Conservation (phyloP, 2,888 invertebrate genomes). For the Lymantria monacha region DNA sequence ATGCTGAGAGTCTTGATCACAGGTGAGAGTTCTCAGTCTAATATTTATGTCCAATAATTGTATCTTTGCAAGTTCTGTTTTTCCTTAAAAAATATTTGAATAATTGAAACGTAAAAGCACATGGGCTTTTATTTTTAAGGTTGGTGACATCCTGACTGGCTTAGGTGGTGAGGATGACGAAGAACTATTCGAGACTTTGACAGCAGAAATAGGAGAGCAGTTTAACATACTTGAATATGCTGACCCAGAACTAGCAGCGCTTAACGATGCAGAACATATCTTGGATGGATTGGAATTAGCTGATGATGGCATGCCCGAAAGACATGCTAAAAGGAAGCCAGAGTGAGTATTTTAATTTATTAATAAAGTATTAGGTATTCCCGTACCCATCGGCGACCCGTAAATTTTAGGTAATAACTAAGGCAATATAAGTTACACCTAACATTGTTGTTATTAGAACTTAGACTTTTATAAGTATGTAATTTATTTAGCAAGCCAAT, state of each 20-base stretch:
- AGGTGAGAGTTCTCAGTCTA: too few relatives aligned
- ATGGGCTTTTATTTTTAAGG: conserved; percentile 46
- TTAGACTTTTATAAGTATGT: too few relatives aligned
- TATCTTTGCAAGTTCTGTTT: too few relatives aligned
- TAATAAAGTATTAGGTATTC: not conserved
- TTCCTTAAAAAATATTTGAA: too few relatives aligned
- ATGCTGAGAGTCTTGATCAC: too few relatives aligned
- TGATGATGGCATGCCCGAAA: conserved; percentile 87
- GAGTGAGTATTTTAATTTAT: not conserved
- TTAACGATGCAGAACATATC: conserved; percentile 91
- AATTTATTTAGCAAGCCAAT: too few relatives aligned
- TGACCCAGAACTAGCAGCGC: conserved; percentile 94
- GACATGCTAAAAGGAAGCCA: conserved; percentile 73
- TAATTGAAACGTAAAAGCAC: too few relatives aligned
- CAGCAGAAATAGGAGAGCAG: conserved; percentile 95
- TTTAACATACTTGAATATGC: conserved; percentile 98
- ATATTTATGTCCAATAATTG: too few relatives aligned
- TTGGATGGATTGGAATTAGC: conserved; percentile 92
- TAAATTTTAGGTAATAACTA: too few relatives aligned
- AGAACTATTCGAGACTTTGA: conserved; percentile 86
- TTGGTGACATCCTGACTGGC: conserved; percentile 91
- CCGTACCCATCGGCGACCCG: too few relatives aligned
- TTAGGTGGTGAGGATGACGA: conserved; percentile 94
- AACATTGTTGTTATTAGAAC: too few relatives aligned
- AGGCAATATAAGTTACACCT: too few relatives aligned